Evolutionary conservation across 2,113 vertebrate genomes (phyloP).

Genomic region (Ariopsis seemanni): DNA sequence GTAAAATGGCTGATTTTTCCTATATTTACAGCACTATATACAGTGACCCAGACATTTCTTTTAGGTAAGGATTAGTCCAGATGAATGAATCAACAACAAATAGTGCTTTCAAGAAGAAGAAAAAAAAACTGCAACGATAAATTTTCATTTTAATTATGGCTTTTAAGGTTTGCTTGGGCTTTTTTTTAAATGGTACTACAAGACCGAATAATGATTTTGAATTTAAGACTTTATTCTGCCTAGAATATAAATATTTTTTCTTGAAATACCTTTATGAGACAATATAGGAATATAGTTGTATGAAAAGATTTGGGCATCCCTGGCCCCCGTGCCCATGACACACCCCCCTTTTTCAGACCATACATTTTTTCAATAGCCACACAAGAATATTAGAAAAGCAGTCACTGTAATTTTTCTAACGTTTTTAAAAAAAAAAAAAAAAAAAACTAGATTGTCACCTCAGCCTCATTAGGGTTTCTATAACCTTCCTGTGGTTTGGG

Average conservation of each 20-base stretch:
- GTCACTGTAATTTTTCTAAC: too few species aligned
- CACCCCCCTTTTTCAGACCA: too few species aligned
- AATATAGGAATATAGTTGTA: neutral
- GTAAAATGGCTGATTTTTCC: slow-evolving; percentile 56
- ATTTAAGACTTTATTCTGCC: neutral
- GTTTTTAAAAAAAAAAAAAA: too few species aligned
- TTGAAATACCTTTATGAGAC: too few species aligned
- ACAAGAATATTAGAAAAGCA: too few species aligned
- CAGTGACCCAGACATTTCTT: slow-evolving; percentile 19
- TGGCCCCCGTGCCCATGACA: too few species aligned
- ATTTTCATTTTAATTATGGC: neutral
- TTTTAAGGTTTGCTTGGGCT: neutral
- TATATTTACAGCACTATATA: slow-evolving; percentile 54
- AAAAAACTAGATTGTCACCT: too few species aligned
- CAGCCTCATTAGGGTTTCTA: too few species aligned
- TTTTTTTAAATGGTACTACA: neutral
- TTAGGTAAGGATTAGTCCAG: neutral
- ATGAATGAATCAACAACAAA: neutral
- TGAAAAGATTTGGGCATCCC: neutral
- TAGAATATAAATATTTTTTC: neutral
- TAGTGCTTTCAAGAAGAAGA: neutral
- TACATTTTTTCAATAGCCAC: too few species aligned
- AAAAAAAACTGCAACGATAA: neutral
- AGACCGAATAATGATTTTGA: neutral
- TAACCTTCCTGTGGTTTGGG: too few species aligned